Evolutionary conservation across 1,140 invertebrate genomes (phyloP).

Genomic region (Brachionus rotundiformis): DNA sequence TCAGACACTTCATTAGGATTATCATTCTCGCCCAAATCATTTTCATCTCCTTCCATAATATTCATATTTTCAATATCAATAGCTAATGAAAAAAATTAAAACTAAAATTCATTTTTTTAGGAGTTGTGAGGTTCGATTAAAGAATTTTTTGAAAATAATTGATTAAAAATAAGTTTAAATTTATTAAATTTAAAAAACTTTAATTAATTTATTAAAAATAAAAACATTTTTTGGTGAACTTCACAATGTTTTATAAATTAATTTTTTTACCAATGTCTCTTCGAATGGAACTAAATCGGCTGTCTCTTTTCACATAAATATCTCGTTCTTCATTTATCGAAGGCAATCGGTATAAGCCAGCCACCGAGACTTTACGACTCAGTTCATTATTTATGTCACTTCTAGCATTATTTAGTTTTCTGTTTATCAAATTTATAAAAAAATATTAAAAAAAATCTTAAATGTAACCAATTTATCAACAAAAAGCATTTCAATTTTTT

Average conservation of each 20-base stretch:
- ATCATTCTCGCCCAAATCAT: neutral
- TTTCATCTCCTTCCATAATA: constrained; percentile 21
- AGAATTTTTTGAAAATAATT: too few species aligned
- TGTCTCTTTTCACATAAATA: neutral
- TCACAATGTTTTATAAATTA: too few species aligned
- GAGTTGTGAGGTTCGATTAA: too few species aligned
- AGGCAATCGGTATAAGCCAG: constrained; percentile 1
- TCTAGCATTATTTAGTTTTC: constrained; percentile 40
- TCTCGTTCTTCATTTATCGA: constrained; percentile 34
- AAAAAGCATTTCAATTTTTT: neutral
- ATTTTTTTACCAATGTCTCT: neutral
- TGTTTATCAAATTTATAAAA: neutral
- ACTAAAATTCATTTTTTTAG: neutral
- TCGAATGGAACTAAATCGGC: neutral
- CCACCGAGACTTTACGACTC: constrained; percentile 33
- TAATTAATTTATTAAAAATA: too few species aligned
- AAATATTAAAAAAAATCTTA: neutral
- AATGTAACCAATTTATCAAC: neutral
- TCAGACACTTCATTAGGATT: neutral
- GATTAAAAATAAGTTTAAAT: too few species aligned
- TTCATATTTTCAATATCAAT: constrained; percentile 46
- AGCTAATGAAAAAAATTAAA: neutral
- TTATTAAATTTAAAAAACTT: too few species aligned
- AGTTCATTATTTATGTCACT: constrained; percentile 30
- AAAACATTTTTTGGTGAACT: too few species aligned